Percentiles rank a stretch among this genome's conserved stretches.
Evolutionary conservation across 2,888 invertebrate species (phyloP).

Genomic region (Mythimna vitellina): DNA sequence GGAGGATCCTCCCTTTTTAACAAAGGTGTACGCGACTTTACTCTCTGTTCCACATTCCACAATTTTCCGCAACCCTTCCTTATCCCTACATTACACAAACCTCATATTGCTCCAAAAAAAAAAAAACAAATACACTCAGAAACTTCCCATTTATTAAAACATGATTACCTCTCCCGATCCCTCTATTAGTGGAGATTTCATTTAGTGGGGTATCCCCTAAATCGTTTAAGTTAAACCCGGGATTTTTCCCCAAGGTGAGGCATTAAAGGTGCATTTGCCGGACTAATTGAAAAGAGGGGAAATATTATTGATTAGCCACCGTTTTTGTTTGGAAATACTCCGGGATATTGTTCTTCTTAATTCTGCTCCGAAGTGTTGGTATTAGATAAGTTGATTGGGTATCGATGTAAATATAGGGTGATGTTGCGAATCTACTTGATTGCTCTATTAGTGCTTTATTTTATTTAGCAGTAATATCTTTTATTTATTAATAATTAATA

Average conservation of each 20-base stretch:
- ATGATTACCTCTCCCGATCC: constrained; percentile 66
- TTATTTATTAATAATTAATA: too few relatives aligned
- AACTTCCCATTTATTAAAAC: constrained; percentile 68
- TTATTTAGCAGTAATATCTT: too few relatives aligned
- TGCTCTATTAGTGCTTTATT: neutral
- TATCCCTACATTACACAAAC: neutral
- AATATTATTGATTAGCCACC: constrained; percentile 79
- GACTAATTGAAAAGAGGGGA: constrained; percentile 86
- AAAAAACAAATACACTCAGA: constrained; percentile 32
- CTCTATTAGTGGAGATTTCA: constrained; percentile 72
- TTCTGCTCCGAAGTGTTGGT: constrained; percentile 26
- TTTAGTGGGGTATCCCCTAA: constrained; percentile 81
- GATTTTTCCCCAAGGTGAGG: constrained; percentile 80
- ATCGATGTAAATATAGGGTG: constrained; percentile 13
- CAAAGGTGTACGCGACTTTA: too few relatives aligned
- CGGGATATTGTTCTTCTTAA: constrained; percentile 41
- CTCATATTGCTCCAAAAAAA: neutral
- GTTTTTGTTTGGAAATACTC: constrained; percentile 57
- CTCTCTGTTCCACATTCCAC: too few relatives aligned
- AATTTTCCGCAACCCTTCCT: constrained; percentile 13
- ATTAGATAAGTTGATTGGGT: constrained; percentile 38
- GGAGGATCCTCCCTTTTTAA: too few relatives aligned
- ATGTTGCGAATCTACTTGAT: neutral
- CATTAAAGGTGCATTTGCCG: constrained; percentile 85
- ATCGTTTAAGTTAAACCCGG: constrained; percentile 84